A percentile compares a stretch with the other conserved stretches of the same genome.
These are phyloP conservation scores for Athene cunicularia DNA, from an alignment of 2,113 vertebrate genomes.

Conservation along the genomic window DNA sequence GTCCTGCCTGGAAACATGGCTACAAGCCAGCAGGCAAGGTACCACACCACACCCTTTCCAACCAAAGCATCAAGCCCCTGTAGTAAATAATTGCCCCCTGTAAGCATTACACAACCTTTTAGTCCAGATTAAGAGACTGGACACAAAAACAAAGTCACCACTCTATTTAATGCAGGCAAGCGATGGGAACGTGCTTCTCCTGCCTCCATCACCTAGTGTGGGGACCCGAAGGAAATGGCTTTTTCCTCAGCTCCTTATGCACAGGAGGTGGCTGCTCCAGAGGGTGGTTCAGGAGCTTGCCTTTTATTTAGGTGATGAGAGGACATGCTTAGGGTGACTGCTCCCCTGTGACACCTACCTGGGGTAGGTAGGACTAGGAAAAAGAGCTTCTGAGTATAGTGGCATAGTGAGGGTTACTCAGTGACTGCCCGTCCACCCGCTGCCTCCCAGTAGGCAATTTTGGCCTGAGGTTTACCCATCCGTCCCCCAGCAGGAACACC, in stretches of 20 bases:
- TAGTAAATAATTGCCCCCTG: neutral
- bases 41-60: neutral
- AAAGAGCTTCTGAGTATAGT: neutral
- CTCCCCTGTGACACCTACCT: neutral
- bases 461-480: neutral
- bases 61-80: neutral
- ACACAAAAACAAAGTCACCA: neutral
- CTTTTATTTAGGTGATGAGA: neutral
- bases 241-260: neutral
- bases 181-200: neutral
- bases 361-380: neutral
- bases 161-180: neutral
- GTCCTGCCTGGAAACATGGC: accelerated
- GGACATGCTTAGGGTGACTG: neutral
- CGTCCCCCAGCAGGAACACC: neutral
- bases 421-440: neutral
- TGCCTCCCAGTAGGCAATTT: neutral
- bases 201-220: accelerated
- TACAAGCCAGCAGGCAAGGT: neutral
- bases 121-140: neutral
- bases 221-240: neutral
- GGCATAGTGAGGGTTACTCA: neutral
- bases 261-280: neutral
- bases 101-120: neutral
- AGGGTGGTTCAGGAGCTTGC: neutral